Evolutionary conservation across 2,888 invertebrate species (phyloP).

Genomic region (Lomographa bimaculata): DNA sequence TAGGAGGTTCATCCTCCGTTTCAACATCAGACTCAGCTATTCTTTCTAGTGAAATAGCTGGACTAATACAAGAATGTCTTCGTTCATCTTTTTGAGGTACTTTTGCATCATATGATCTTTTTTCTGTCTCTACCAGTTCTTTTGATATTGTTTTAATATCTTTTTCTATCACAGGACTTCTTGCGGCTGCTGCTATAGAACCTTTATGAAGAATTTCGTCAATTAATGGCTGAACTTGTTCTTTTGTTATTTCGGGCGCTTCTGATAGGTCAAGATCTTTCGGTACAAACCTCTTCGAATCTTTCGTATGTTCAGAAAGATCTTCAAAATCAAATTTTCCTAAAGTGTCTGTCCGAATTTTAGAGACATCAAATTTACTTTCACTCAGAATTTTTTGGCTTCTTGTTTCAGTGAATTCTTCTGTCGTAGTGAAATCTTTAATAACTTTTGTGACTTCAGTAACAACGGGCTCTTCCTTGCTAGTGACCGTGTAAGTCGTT

Average conservation of each 20-base stretch:
- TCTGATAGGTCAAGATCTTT: slow-evolving; percentile 56
- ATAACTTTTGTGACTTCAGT: slow-evolving; percentile 40
- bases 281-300: slow-evolving; percentile 47
- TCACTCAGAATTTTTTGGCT: slow-evolving; percentile 37
- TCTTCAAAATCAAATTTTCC: slow-evolving; percentile 63
- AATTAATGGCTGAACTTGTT: slow-evolving; percentile 70
- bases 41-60: slow-evolving; percentile 74
- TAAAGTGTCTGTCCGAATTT: slow-evolving; percentile 71
- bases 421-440: slow-evolving; percentile 41
- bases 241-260: slow-evolving; percentile 64
- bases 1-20: slow-evolving; percentile 62
- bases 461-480: slow-evolving; percentile 41
- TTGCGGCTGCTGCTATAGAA: slow-evolving; percentile 61
- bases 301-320: slow-evolving; percentile 45
- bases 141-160: slow-evolving; percentile 63
- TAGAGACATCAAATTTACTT: slow-evolving; percentile 67
- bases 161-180: slow-evolving; percentile 67
- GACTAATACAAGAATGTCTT: slow-evolving; percentile 75
- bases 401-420: slow-evolving; percentile 41
- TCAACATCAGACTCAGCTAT: slow-evolving; percentile 76
- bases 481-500: slow-evolving; percentile 44
- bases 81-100: slow-evolving; percentile 74
- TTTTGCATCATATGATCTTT: slow-evolving; percentile 75
- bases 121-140: slow-evolving; percentile 69
- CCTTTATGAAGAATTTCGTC: slow-evolving; percentile 74